Conservation (phyloP, 2,888 invertebrate genomes). For the Campopleginae sp. region DNA sequence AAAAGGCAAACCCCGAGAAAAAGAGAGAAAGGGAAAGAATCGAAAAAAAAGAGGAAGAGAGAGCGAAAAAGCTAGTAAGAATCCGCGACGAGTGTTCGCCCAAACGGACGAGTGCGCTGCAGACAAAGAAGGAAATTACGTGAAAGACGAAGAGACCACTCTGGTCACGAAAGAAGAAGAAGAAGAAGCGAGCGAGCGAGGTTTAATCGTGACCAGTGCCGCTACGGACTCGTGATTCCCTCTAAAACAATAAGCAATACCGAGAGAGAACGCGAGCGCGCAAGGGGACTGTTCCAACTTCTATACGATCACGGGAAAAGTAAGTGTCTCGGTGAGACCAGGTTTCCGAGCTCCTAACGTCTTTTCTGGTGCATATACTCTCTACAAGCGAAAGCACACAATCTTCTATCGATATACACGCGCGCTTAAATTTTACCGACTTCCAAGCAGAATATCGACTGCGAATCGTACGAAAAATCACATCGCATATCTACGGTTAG, state of each 20-base stretch:
- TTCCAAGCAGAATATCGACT: constrained; percentile 4
- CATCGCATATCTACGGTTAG: constrained; percentile 16
- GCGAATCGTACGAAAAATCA: constrained; percentile 17
- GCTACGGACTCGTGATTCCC: constrained; percentile 72
- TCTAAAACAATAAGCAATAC: constrained; percentile 75
- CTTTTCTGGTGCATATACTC: constrained; percentile 26
- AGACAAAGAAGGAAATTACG: constrained; percentile 55
- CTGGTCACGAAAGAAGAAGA: constrained; percentile 68
- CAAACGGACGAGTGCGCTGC: constrained; percentile 35
- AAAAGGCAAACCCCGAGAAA: constrained; percentile 58
- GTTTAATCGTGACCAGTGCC: constrained; percentile 71
- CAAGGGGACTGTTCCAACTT: constrained; percentile 36
- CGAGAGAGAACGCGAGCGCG: constrained; percentile 22
- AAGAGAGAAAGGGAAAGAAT: constrained; percentile 16
- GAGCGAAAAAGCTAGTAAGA: constrained; percentile 42
- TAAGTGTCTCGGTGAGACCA: constrained; percentile 54
- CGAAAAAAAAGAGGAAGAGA: background rate
- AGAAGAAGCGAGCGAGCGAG: constrained; percentile 47
- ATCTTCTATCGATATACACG: constrained; percentile 50
- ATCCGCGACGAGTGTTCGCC: constrained; percentile 43
- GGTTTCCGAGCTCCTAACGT: constrained; percentile 52
- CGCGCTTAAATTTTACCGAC: constrained; percentile 18
- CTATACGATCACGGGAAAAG: constrained; percentile 60
- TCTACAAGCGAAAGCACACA: constrained; percentile 64
- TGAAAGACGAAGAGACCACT: constrained; percentile 44